Percentiles rank a stretch among this genome's conserved stretches.
Conservation (phyloP, 2,888 invertebrate species). For the Aporophyla lueneburgensis region DNA sequence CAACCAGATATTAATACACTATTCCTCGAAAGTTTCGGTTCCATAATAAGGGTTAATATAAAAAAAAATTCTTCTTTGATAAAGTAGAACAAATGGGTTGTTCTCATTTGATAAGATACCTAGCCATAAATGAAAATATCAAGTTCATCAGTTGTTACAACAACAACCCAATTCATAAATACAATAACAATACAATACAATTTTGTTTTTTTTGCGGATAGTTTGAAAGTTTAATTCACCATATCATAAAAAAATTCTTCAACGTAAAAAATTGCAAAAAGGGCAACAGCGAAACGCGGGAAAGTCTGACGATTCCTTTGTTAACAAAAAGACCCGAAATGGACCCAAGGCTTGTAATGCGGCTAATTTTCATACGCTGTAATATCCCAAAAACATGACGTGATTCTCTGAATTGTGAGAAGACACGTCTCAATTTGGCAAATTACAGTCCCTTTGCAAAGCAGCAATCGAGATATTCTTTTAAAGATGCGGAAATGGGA, state of each 20-base stretch:
- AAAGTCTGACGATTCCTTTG: slow-evolving; percentile 10
- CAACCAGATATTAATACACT: no score
- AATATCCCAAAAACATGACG: slow-evolving; percentile 37
- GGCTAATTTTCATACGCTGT: slow-evolving; percentile 47
- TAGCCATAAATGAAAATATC: background rate
- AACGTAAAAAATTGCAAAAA: background rate
- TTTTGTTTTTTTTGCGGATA: background rate
- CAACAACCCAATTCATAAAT: no score
- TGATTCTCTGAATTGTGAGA: slow-evolving; percentile 34
- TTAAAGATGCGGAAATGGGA: slow-evolving; percentile 40
- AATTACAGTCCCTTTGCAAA: slow-evolving; percentile 60
- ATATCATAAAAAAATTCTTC: background rate
- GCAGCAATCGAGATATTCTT: slow-evolving; percentile 56
- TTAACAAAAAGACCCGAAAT: slow-evolving; percentile 20
- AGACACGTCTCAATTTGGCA: slow-evolving; percentile 64
- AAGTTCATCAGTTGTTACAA: background rate
- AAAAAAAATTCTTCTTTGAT: background rate
- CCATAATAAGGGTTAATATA: slow-evolving; percentile 25
- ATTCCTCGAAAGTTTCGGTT: slow-evolving; percentile 41
- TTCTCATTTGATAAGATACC: background rate
- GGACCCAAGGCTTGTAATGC: slow-evolving; percentile 35
- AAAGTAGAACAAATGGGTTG: background rate
- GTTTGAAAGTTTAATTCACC: background rate
- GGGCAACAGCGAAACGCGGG: background rate
- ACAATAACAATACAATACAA: background rate